Evolutionary conservation across 2,797 vertebrate species (phyloP).

Genomic region (Gadopsis marmoratus): DNA sequence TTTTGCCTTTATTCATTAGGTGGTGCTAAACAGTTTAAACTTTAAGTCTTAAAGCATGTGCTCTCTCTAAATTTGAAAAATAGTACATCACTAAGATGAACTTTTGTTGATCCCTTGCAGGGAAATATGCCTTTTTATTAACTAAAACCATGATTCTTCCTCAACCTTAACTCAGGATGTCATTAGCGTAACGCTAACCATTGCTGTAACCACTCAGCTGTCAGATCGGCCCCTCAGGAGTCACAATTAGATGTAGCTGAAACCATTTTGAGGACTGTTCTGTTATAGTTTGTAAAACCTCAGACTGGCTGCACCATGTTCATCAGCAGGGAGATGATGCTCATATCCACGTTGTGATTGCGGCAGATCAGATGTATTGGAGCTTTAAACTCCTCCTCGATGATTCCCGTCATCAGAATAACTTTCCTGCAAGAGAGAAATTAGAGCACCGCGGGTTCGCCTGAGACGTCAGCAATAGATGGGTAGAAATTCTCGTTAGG

Average conservation of each 20-base stretch:
- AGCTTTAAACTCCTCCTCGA: not conserved
- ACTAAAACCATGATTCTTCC: not conserved
- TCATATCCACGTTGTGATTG: not conserved
- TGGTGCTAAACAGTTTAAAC: too few species aligned
- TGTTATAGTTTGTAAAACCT: not conserved
- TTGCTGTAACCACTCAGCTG: not conserved
- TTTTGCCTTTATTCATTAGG: too few species aligned
- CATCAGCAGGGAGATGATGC: not conserved
- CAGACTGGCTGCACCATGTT: not conserved
- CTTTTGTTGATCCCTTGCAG: not conserved
- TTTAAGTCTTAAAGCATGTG: too few species aligned
- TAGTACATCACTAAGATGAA: not conserved
- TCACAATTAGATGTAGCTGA: not conserved
- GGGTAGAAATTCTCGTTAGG: constrained; percentile 12
- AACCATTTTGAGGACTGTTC: not conserved
- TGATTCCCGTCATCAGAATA: not conserved
- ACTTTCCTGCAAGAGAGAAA: constrained; percentile 6
- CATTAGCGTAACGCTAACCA: not conserved
- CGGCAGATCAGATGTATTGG: not conserved
- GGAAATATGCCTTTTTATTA: not conserved
- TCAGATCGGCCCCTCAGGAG: not conserved
- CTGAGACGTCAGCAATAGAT: not conserved
- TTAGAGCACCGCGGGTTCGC: not conserved
- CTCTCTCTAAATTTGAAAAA: too few species aligned
- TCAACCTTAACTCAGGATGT: not conserved